phyloP scores from a whole-genome alignment of 1,140 invertebrate genomes.

The Eueides isabella region DNA sequence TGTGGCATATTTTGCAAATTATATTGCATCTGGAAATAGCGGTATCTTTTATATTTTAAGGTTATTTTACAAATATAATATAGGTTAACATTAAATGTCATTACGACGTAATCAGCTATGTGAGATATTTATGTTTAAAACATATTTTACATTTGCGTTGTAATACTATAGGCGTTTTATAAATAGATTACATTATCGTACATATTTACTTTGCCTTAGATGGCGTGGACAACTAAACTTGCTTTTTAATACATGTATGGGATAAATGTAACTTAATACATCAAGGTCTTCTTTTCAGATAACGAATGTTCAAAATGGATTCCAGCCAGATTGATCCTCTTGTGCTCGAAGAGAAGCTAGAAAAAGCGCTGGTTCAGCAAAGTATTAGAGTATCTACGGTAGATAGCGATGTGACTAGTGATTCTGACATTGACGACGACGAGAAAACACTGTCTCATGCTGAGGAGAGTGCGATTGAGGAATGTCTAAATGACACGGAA shows the following conservation, averaged over 20 bases:
- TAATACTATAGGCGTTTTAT: no score
- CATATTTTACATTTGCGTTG: background rate
- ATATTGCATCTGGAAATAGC: background rate
- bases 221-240: no score
- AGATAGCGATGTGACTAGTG: background rate
- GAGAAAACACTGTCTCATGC: background rate
- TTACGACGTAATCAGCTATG: background rate
- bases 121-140: background rate
- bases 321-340: background rate
- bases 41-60: background rate
- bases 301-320: no score
- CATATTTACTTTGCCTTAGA: no score
- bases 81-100: background rate
- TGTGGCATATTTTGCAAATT: background rate
- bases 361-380: no score
- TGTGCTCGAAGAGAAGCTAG: no score
- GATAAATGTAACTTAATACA: no score
- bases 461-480: slow-evolving; percentile 1
- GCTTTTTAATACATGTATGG: no score
- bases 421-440: background rate
- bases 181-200: no score
- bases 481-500: background rate
- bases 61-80: no score
- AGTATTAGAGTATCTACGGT: no score
- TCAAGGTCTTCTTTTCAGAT: no score